Percentiles rank a stretch among this genome's conserved stretches.
Evolutionary conservation across 2,113 vertebrate genomes (phyloP).

Genomic region (Scytalopus superciliaris): DNA sequence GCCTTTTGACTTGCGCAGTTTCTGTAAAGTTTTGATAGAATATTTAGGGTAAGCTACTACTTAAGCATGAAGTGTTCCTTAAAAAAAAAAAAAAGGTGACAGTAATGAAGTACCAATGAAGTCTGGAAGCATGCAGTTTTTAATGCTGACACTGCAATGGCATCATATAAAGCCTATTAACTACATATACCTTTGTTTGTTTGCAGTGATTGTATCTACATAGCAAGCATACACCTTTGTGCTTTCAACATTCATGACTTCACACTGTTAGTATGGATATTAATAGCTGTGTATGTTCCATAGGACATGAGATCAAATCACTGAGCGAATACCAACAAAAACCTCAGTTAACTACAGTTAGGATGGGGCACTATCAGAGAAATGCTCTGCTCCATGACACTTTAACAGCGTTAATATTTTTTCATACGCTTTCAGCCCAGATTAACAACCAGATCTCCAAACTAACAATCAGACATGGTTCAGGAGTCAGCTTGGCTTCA

Average conservation of each 20-base stretch:
- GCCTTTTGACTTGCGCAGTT: constrained; percentile 36
- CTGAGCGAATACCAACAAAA: neutral
- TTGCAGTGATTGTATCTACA: neutral
- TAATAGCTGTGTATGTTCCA: neutral
- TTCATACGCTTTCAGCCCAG: neutral
- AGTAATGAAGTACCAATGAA: neutral
- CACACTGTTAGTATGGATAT: neutral
- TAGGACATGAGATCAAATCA: neutral
- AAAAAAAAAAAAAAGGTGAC: neutral
- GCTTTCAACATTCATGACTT: neutral
- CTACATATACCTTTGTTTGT: neutral
- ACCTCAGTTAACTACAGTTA: accelerated
- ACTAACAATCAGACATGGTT: neutral
- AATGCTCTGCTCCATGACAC: neutral
- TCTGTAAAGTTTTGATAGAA: constrained; percentile 58
- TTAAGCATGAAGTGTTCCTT: neutral
- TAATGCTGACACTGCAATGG: neutral
- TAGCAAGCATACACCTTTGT: neutral
- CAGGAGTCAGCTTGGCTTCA: neutral
- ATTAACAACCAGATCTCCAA: neutral
- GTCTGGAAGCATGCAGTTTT: neutral
- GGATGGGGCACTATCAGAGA: neutral
- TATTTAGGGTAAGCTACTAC: neutral
- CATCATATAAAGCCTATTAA: neutral
- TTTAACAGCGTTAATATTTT: neutral